These are phyloP conservation scores for Propithecus deckenii DNA, from an alignment of 2,797 vertebrate species.

Conservation along the genomic window DNA sequence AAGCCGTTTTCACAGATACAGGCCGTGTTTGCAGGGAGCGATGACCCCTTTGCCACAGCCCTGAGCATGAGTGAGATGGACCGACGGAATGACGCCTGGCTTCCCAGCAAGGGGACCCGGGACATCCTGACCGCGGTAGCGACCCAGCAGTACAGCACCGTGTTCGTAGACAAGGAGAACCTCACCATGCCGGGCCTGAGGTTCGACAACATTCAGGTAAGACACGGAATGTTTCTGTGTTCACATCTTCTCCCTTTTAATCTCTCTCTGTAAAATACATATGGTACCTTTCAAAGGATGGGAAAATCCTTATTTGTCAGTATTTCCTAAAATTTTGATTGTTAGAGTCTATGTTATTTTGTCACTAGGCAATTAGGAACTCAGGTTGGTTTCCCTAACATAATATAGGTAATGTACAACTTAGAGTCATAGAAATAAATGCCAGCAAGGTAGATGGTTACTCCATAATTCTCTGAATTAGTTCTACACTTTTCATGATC, in stretches of 20 bases:
- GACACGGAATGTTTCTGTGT: accelerated
- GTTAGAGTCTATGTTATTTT: not conserved
- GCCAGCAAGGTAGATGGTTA: not conserved
- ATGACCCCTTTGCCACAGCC: conserved; percentile 95
- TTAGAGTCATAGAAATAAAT: not conserved
- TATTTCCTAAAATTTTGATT: not conserved
- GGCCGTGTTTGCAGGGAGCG: conserved; percentile 92
- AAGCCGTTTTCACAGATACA: conserved; percentile 93
- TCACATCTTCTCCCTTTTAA: accelerated
- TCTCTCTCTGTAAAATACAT: not conserved
- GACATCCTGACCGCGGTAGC: conserved; percentile 91
- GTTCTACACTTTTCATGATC: not conserved
- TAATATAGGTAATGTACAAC: not conserved
- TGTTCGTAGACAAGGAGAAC: conserved; percentile 91
- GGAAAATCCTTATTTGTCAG: not conserved
- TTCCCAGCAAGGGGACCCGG: conserved; percentile 92
- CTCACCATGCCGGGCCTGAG: conserved; percentile 98
- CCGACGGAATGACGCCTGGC: conserved; percentile 95
- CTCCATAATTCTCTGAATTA: accelerated
- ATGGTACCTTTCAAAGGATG: not conserved
- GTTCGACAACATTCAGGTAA: conserved; percentile 99
- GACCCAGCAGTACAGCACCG: conserved; percentile 90
- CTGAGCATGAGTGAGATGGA: conserved; percentile 97
- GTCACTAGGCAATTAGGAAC: not conserved
- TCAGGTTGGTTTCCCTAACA: too few relatives aligned